Percentiles rank a stretch among this genome's conserved stretches.
Conservation (phyloP, 1,140 invertebrate genomes). For the Heliconius hewitsoni region DNA sequence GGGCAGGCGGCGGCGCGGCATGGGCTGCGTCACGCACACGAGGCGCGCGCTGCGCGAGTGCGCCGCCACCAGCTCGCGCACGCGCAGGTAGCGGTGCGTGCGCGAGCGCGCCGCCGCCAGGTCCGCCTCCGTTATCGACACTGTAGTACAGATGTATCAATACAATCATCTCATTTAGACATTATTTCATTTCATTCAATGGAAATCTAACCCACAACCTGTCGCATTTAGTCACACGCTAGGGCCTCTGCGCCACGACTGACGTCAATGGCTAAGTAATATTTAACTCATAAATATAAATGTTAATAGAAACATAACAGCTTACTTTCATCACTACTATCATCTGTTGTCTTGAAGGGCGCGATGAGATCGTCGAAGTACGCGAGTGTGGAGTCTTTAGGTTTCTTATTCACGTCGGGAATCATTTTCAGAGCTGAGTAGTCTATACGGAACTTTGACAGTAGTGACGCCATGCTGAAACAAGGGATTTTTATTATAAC, state of each 20-base stretch:
- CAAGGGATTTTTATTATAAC: slow-evolving; percentile 28
- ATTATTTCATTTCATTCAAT: no score
- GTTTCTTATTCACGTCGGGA: slow-evolving; percentile 90
- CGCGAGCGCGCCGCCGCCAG: slow-evolving; percentile 92
- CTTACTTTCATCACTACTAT: slow-evolving; percentile 77
- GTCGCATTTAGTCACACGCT: no score
- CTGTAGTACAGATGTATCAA: slow-evolving; percentile 59
- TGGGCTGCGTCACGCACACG: slow-evolving; percentile 96
- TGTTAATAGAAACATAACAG: slow-evolving; percentile 9
- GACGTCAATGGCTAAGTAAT: no score
- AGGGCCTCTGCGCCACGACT: no score
- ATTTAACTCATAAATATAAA: no score
- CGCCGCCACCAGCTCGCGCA: slow-evolving; percentile 92
- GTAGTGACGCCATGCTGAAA: slow-evolving; percentile 94
- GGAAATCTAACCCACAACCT: no score
- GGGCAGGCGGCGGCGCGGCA: slow-evolving; percentile 93
- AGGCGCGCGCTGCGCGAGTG: slow-evolving; percentile 92
- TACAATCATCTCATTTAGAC: background rate
- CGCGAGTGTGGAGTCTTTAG: slow-evolving; percentile 85
- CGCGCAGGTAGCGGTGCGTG: slow-evolving; percentile 93
- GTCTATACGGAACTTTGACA: slow-evolving; percentile 98
- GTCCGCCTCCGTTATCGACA: slow-evolving; percentile 90
- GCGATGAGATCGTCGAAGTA: slow-evolving; percentile 92
- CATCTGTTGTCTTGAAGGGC: slow-evolving; percentile 83
- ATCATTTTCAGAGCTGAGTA: slow-evolving; percentile 96